Percentiles rank a stretch among this genome's conserved stretches.
Evolutionary conservation across 37 sponge, comb jelly and placozoan species (phyloP).

Genomic region (Corticium candelabrum): DNA sequence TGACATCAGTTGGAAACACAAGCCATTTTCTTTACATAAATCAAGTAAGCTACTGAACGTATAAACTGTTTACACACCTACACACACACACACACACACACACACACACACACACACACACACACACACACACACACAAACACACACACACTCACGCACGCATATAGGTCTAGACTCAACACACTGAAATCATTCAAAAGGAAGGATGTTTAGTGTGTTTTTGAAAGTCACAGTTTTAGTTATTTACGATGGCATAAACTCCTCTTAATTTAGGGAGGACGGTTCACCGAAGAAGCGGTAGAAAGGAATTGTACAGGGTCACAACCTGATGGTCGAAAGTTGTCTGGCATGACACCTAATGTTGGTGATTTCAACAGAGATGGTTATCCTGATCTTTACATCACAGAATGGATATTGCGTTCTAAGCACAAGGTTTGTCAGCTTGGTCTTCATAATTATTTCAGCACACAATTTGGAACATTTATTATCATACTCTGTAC

Average conservation of each 20-base stretch:
- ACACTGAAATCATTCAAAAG: too few relatives aligned
- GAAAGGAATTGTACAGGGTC: background rate
- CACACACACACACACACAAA: too few relatives aligned
- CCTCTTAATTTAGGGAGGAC: background rate
- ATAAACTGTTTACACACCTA: background rate
- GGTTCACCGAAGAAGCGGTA: slow-evolving; percentile 2
- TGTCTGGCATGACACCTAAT: slow-evolving; percentile 12
- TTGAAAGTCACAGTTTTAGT: too few relatives aligned
- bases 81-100: too few relatives aligned
- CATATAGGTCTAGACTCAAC: too few relatives aligned
- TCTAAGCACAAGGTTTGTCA: background rate
- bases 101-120: too few relatives aligned
- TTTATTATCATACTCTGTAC: too few relatives aligned
- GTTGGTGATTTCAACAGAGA: slow-evolving; percentile 1
- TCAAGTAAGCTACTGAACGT: background rate
- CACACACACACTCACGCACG: too few relatives aligned
- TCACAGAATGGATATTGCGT: background rate
- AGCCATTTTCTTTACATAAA: background rate
- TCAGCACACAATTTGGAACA: too few relatives aligned
- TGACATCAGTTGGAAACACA: background rate
- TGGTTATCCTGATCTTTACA: slow-evolving; percentile 6
- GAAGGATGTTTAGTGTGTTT: too few relatives aligned
- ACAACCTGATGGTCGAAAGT: background rate
- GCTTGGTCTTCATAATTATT: too few relatives aligned
- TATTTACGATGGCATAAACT: background rate